A percentile compares a stretch with the other conserved stretches of the same genome.
Evolutionary conservation across 92 coral and sea anemone genomes (phyloP).

Genomic region (Anthopleura xanthogrammica): DNA sequence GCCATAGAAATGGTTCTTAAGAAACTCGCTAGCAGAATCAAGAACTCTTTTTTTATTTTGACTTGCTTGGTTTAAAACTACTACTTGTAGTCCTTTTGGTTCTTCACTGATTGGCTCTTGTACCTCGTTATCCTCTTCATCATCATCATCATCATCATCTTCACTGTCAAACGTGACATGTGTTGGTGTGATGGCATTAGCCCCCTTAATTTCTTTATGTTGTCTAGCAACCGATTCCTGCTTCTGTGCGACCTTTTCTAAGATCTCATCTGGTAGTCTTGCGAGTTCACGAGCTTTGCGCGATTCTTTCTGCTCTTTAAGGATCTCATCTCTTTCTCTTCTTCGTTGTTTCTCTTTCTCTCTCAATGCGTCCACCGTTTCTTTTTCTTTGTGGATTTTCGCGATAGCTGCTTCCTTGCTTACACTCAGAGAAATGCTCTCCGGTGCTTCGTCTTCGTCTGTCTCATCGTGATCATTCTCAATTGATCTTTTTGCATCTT

Average conservation of each 20-base stretch:
- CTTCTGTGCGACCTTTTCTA: constrained; percentile 69
- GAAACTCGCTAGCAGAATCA: constrained; percentile 68
- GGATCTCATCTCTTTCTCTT: constrained; percentile 61
- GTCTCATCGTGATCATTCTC: constrained; percentile 18
- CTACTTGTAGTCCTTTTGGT: constrained; percentile 49
- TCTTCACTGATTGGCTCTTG: constrained; percentile 9
- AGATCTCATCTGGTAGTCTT: constrained; percentile 72
- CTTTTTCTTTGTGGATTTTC: constrained; percentile 57
- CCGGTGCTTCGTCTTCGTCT: constrained; percentile 75
- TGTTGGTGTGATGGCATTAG: neutral
- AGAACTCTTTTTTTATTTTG: constrained; percentile 59
- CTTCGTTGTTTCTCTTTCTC: constrained; percentile 70
- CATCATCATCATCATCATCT: constrained; percentile 52
- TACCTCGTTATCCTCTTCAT: constrained; percentile 5
- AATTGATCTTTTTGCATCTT: neutral
- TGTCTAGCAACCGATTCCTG: constrained; percentile 39
- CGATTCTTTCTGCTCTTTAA: constrained; percentile 55
- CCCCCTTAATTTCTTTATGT: constrained; percentile 12
- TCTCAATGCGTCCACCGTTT: constrained; percentile 45
- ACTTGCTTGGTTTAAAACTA: constrained; percentile 62
- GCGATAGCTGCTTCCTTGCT: constrained; percentile 69
- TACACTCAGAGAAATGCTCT: constrained; percentile 68
- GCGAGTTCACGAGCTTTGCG: constrained; percentile 63
- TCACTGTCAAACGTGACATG: constrained; percentile 56
- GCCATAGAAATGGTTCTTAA: constrained; percentile 80